Percentiles rank a stretch among this genome's conserved stretches.
Evolutionary conservation across 2,888 invertebrate species (phyloP).

Genomic region (Biston betularia): DNA sequence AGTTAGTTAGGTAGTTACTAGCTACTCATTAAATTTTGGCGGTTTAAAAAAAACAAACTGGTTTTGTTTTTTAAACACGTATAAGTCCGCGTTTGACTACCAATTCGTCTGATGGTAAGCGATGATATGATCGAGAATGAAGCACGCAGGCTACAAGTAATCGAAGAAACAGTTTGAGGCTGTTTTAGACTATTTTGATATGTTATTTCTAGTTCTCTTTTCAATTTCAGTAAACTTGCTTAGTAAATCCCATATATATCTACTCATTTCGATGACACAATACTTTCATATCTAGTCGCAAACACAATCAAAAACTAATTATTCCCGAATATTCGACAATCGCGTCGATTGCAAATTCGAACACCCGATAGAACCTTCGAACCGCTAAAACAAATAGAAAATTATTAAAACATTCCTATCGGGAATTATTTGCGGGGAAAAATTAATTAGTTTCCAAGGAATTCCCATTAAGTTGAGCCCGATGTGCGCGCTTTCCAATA

Average conservation of each 20-base stretch:
- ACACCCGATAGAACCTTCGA: conserved; percentile 40
- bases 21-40: no score
- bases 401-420: conserved; percentile 62
- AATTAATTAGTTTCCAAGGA: conserved; percentile 68
- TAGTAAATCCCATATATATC: background rate
- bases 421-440: conserved; percentile 64
- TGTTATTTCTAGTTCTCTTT: no score
- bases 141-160: no score
- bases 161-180: no score
- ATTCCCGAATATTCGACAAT: conserved; percentile 26
- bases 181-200: no score
- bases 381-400: conserved; percentile 57
- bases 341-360: conserved; percentile 30
- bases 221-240: no score
- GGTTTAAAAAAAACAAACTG: no score
- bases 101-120: no score
- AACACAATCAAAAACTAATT: conserved; percentile 28
- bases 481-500: conserved; percentile 25
- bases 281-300: conserved; percentile 5
- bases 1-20: no score
- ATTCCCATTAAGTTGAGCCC: conserved; percentile 55
- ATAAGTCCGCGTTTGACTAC: no score
- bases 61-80: no score
- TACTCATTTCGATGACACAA: conserved; percentile 1
- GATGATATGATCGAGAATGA: no score